phyloP scores from a whole-genome alignment of 1,140 invertebrate genomes.

The Epicauta chinensis region DNA sequence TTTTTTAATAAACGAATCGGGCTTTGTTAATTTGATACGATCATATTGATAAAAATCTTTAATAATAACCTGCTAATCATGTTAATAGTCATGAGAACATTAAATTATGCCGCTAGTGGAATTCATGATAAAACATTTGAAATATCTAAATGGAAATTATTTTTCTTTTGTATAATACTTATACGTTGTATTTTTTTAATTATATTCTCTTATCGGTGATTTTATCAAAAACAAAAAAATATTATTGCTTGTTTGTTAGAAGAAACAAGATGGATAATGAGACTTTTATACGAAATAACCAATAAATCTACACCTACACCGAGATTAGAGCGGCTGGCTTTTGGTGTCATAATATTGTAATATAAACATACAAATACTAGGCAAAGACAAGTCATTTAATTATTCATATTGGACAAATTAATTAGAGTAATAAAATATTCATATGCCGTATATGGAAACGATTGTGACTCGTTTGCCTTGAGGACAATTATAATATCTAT shows the following conservation, averaged over 20 bases:
- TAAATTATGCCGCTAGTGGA: conserved; percentile 13
- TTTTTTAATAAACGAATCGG: no score
- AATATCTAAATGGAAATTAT: conserved; percentile 7
- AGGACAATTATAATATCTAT: no score
- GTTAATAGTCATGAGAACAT: conserved; percentile 15
- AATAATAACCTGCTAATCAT: conserved; percentile 15
- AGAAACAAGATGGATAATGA: no score
- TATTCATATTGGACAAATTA: conserved; percentile 4
- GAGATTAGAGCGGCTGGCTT: neutral
- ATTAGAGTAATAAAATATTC: conserved; percentile 1
- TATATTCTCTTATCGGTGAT: no score
- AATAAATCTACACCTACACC: neutral
- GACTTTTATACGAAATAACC: no score
- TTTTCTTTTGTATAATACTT: neutral
- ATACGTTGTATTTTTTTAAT: neutral
- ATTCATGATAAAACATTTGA: conserved; percentile 12
- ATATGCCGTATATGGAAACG: neutral
- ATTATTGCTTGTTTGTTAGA: no score
- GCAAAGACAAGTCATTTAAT: neutral
- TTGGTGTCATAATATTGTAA: neutral
- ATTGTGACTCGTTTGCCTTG: no score
- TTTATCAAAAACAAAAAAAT: no score
- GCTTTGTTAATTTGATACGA: no score
- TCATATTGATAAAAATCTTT: neutral
- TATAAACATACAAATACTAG: neutral